Evolutionary conservation across 2,113 vertebrate genomes (phyloP).

Genomic region (Tachuris rubrigastra): DNA sequence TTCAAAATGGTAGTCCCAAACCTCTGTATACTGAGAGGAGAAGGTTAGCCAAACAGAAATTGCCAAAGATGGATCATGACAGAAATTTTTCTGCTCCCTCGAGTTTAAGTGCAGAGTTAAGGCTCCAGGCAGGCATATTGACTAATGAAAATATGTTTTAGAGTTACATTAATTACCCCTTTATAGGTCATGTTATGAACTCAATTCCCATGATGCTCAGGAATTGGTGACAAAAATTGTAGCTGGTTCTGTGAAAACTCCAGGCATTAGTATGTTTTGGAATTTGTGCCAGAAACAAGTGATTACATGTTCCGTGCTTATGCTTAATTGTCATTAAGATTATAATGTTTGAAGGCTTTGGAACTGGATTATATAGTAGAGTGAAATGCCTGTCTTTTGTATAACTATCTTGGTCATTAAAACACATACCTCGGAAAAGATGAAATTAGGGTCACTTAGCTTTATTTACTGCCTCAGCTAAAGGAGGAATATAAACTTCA

Average conservation of each 20-base stretch:
- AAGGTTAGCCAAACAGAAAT: not conserved
- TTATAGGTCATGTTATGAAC: not conserved
- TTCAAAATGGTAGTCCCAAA: not conserved
- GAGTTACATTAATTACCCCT: not conserved
- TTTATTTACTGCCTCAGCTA: not conserved
- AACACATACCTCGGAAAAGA: not conserved
- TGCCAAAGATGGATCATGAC: not conserved
- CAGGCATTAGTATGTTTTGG: not conserved
- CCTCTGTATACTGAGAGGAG: not conserved
- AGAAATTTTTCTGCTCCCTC: not conserved
- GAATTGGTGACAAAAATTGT: not conserved
- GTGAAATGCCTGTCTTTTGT: not conserved
- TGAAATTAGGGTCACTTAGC: not conserved
- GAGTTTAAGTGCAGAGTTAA: not conserved
- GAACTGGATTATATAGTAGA: not conserved
- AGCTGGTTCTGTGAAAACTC: not conserved
- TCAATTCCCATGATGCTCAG: not conserved
- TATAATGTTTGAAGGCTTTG: not conserved
- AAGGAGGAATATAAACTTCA: not conserved
- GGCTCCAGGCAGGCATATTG: not conserved
- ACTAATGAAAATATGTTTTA: not conserved
- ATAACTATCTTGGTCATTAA: not conserved
- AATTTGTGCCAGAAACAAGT: not conserved
- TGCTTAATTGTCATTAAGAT: not conserved
- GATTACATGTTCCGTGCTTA: not conserved